These are phyloP conservation scores for Cebus imitator DNA, from an alignment of 2,113 vertebrate genomes.

Conservation along the genomic window DNA sequence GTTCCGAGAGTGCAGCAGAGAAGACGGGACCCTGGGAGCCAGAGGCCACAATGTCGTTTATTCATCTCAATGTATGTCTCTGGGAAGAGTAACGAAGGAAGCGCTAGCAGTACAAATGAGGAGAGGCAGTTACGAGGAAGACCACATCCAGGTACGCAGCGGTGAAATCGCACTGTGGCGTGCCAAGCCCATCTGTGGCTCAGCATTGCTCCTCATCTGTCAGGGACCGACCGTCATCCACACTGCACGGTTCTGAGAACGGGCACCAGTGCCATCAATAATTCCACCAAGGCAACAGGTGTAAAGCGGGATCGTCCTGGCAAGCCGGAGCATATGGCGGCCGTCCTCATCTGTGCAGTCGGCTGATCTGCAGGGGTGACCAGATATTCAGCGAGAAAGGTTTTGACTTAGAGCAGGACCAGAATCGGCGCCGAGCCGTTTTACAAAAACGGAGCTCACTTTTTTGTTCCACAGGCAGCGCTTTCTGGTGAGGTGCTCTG, in stretches of 20 bases:
- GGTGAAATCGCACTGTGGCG: accelerated
- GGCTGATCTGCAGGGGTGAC: not conserved
- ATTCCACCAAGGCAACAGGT: not conserved
- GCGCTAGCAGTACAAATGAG: accelerated
- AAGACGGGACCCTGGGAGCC: not conserved
- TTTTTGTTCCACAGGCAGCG: accelerated
- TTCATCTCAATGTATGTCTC: not conserved
- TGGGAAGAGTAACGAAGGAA: not conserved
- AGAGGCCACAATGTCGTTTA: not conserved
- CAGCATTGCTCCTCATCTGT: not conserved
- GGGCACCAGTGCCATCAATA: accelerated
- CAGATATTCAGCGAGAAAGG: not conserved
- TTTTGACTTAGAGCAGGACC: not conserved
- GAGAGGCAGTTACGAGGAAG: accelerated
- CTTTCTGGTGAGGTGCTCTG: not conserved
- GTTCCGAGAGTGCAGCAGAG: not conserved
- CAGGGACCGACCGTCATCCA: not conserved
- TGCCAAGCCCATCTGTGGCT: no score
- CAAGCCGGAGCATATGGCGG: accelerated
- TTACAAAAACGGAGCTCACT: not conserved
- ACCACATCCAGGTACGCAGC: accelerated
- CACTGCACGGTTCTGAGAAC: accelerated
- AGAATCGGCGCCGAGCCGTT: no score
- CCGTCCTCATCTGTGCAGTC: accelerated
- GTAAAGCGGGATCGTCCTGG: not conserved